A percentile compares a stretch with the other conserved stretches of the same genome.
Evolutionary conservation across 2,888 invertebrate genomes (phyloP).

Genomic region (Crocallis elinguaria): DNA sequence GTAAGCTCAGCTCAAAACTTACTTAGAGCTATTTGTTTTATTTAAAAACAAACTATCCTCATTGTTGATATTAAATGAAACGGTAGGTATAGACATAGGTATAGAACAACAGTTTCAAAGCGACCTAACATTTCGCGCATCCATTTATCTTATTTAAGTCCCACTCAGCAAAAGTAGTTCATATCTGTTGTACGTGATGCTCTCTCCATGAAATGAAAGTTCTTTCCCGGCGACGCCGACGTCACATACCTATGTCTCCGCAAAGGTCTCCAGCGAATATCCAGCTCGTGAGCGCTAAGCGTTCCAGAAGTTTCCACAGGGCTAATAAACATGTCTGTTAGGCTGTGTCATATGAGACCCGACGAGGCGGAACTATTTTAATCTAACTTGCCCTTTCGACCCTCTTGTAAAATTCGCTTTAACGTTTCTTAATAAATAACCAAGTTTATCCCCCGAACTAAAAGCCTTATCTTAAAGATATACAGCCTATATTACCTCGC

Average conservation of each 20-base stretch:
- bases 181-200: slow-evolving; percentile 7
- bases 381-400: slow-evolving; percentile 66
- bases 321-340: slow-evolving; percentile 42
- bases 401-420: slow-evolving; percentile 65
- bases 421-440: slow-evolving; percentile 69
- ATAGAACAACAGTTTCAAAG: too few relatives aligned
- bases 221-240: neutral
- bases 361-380: slow-evolving; percentile 68
- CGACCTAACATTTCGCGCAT: neutral
- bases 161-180: neutral
- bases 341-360: slow-evolving; percentile 42
- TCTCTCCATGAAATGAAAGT: slow-evolving; percentile 1
- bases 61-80: too few relatives aligned
- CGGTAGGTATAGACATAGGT: too few relatives aligned
- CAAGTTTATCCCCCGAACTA: slow-evolving; percentile 36
- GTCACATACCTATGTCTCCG: neutral
- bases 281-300: neutral
- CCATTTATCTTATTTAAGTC: slow-evolving; percentile 1
- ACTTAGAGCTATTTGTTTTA: too few relatives aligned
- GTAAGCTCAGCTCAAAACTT: too few relatives aligned
- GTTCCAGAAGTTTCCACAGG: slow-evolving; percentile 13
- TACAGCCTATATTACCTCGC: slow-evolving; percentile 34
- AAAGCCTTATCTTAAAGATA: slow-evolving; percentile 12
- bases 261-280: neutral
- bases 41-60: too few relatives aligned